Base-by-base conservation (phyloP, 2,888 invertebrate species). In the Hypomecis punctinalis region DNA sequence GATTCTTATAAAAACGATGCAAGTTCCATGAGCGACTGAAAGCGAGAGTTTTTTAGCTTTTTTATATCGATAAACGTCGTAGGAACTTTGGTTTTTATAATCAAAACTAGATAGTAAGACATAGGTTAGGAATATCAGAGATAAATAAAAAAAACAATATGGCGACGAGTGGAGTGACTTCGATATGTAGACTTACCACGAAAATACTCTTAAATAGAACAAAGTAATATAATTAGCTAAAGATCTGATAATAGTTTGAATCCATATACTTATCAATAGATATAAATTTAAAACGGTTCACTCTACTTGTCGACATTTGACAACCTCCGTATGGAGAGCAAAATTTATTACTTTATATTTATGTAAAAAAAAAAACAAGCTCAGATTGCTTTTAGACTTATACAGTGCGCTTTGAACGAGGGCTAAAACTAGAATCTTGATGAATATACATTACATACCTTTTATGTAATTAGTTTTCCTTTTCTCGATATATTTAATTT, bases 21-120 rank as follows among this genome's bases (percentile, higher is more conserved):
- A 77, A 80, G 85, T 80, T 86, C 79, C 58, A 23, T 58, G 84
- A 68, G 83, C 81, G 90, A 89, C 87, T 89, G 89, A 87, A 64
- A 71, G 52, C 52, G 75, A 72, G 76, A 74, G 79, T 78, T 82
- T 81, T 84, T 77, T 86, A 86, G 85, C 85, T 90, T 89, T 88
- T 88, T 85, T 77, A 82, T 81, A 71, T 69, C 60, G 49, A 64
- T 65, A 64, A 68, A 63, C 59, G 54, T 68, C 48, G 67, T 73
- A 70, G 67, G 61, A 9, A 69, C 64, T 66, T 73, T 68, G 63
- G 61, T 72, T 73, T 69, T 68, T 63, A 11, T 49, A 64, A 68
- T 62, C 63, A 66, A 51, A 62, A 66, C 57, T 69, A 70, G 68
- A 51, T 69, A 69, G 66, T 70, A 71, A 70, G 70, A 66, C 40